A percentile compares a stretch with the other conserved stretches of the same genome.
These are phyloP conservation scores for Pyrochroa serraticornis DNA, from an alignment of 2,888 invertebrate species.

Conservation along the genomic window DNA sequence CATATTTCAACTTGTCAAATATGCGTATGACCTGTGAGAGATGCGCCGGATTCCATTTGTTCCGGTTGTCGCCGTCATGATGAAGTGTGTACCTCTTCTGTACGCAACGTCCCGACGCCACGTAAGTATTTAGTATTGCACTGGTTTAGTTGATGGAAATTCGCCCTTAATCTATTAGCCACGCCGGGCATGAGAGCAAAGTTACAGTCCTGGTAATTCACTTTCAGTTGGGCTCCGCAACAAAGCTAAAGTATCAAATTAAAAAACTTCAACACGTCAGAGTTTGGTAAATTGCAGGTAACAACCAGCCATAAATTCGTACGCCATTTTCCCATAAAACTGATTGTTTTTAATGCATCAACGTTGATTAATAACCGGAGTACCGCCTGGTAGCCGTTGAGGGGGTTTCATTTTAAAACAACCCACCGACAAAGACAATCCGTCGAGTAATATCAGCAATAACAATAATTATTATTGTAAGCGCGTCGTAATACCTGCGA, in stretches of 20 bases:
- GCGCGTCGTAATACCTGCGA: constrained; percentile 7
- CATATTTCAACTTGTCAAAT: constrained; percentile 49
- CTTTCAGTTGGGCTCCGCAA: constrained; percentile 36
- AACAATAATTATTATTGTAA: constrained; percentile 11
- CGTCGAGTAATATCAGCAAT: background rate
- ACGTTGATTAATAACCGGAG: constrained; percentile 6
- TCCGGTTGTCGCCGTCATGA: constrained; percentile 52
- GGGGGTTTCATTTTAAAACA: constrained; percentile 1
- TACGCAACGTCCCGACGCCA: constrained; percentile 11
- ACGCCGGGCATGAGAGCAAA: constrained; percentile 35
- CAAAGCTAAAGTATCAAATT: constrained; percentile 38
- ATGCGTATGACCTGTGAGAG: constrained; percentile 47
- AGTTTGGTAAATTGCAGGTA: background rate
- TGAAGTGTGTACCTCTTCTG: constrained; percentile 38
- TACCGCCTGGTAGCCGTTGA: background rate
- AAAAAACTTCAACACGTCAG: constrained; percentile 34
- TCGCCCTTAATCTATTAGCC: constrained; percentile 39
- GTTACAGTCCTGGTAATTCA: constrained; percentile 37
- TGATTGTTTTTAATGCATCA: constrained; percentile 18
- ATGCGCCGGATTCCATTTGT: constrained; percentile 51
- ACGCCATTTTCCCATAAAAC: constrained; percentile 2
- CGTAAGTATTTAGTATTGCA: constrained; percentile 33
- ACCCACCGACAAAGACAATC: constrained; percentile 1
- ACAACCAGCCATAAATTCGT: constrained; percentile 15
- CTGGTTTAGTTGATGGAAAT: constrained; percentile 19